Base-by-base conservation (phyloP, 2,113 vertebrate genomes). In the Engraulis encrasicolus region DNA sequence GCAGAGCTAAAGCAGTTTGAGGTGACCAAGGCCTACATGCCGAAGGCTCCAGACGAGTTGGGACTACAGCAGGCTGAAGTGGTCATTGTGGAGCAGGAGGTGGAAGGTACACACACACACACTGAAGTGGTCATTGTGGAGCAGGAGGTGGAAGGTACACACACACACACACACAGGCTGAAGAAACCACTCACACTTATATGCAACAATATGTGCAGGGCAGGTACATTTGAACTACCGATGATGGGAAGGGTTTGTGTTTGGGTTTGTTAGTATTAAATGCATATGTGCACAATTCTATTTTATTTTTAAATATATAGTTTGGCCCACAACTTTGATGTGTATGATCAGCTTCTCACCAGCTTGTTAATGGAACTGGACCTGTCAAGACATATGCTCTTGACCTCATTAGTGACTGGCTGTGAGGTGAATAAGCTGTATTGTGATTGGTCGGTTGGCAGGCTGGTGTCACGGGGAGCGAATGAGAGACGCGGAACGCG, bases 41-140 rank as follows among this genome's bases (percentile, higher is more conserved):
- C 98, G 0, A 99, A 95, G 84, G 92, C 96, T 77, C 94, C 89
- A 0, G 98, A 99, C 0, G 98, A 99, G 91, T 54, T 99, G 14
- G 95, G 96, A 0, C 93, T 99, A 79, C 95, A 97, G 88, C 97
- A 96, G 90, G 95, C 97, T 0, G 98, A 99, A 0, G 94, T 99
- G 0, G 96, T 99, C 9, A 93, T 99, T 34, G 90, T 99, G 27
- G 78, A 96, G 74, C 93, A 92, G 1, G 92, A 83, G 27, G 97
- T 97, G 80, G 97, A 98, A 0, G 97, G 98, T 99, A 52, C 48
- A 31, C 34, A 48, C 15, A 78, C 38, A 52, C 66, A 58, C 52
- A 80, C 40, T 2, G 34, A 12, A 15, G 23, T 99, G 0, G 96
- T 99, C 9, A 93, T 99, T 34, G 90, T 99, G 27, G 78, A 96